Base-by-base conservation (phyloP, 2,113 vertebrate genomes). In the Oophaga pumilio region DNA sequence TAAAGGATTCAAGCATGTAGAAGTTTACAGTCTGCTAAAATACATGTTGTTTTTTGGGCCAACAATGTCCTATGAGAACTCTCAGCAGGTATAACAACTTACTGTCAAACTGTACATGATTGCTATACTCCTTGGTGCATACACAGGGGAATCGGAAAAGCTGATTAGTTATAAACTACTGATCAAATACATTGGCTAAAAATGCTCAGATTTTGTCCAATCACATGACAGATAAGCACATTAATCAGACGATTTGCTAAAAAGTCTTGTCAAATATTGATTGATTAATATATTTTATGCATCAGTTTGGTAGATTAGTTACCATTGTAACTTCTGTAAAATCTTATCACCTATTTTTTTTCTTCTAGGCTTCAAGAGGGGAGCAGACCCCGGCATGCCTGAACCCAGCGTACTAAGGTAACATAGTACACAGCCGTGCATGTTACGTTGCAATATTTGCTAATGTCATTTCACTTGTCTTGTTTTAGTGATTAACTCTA, bases 301-400 rank as follows among this genome's bases (percentile, higher is more conserved):
- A 5, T 43, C 33, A 43, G 33, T 43, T 1, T 2, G 33, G 33
- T 43, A 43, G 5, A 22, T 62, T 14, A 6, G 18, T 62, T 62
- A 20, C 20, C 0, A 4, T 62, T 62, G 59, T 62, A 18, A 20
- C 59, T 66, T 33, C 15, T 7, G 24, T 59, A 14, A 26, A 59
- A 18, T 20, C 49, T 28, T 11, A 24, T 56, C 1, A 60, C 56
- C 26, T 76, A 52, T 90, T 85, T 80, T 57, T 91, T 91, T 71
- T 8, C 68, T 88, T 90, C 13, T 91, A 99, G 98, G 98, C 89
- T 99, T 99, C 93, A 99, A 97, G 86, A 96, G 98, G 81, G 98
- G 98, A 90, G 97, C 97, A 64, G 98, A 99, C 94, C 98, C 98
- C 85, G 98, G 98, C 84, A 99, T 99, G 98, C 98, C 98, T 20